phyloP scores from a whole-genome alignment of 2,797 vertebrate species.

The Helostoma temminkii region DNA sequence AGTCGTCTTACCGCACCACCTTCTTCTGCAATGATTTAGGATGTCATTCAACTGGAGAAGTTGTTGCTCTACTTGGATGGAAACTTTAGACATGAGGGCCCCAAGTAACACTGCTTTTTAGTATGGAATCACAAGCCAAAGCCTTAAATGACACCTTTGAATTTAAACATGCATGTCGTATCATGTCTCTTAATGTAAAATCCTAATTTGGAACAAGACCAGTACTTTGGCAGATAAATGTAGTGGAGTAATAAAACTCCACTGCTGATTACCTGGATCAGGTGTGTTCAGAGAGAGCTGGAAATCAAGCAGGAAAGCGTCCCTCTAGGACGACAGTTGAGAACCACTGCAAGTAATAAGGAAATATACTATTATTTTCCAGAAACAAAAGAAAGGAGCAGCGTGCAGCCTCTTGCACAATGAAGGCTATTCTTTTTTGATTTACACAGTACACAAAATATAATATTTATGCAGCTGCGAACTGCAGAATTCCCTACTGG shows the following conservation, averaged over 20 bases:
- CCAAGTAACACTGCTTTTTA: too few species aligned
- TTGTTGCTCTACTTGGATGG: neutral
- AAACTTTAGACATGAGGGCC: neutral
- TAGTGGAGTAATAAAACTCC: neutral
- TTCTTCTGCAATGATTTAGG: neutral
- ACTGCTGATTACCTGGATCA: too few species aligned
- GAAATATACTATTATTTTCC: neutral
- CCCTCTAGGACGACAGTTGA: too few species aligned
- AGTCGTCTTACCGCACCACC: neutral
- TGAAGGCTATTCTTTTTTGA: neutral
- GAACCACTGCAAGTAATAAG: too few species aligned
- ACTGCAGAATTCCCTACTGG: constrained; percentile 44
- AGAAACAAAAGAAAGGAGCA: constrained; percentile 5
- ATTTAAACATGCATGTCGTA: too few species aligned
- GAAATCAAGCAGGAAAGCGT: too few species aligned
- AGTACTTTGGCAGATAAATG: neutral
- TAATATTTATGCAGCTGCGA: constrained; percentile 65
- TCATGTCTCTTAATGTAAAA: too few species aligned
- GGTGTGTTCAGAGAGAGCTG: too few species aligned
- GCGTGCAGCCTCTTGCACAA: constrained; percentile 3
- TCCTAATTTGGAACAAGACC: neutral
- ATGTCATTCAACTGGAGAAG: neutral
- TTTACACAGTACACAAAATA: constrained; percentile 32
- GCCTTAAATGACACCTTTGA: too few species aligned
- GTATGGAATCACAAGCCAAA: too few species aligned